Base-by-base conservation (phyloP, 2,888 invertebrate genomes). In the Pseudococcus viburni region DNA sequence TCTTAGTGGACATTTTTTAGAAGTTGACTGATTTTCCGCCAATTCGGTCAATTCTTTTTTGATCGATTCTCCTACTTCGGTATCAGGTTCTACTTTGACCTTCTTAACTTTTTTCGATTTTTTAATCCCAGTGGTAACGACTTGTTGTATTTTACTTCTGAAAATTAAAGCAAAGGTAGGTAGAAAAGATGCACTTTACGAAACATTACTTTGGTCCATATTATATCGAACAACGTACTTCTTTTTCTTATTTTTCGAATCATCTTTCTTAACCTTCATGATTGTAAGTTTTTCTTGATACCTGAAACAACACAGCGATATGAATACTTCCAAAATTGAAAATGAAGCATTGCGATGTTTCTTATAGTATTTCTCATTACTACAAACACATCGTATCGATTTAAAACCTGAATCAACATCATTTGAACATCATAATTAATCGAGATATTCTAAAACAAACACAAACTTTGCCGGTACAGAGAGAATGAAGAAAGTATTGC, bases 161-260 rank as follows among this genome's bases (percentile, higher is more conserved):
- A 19, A 83, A 68, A 68, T 26, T 4, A 26, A 26, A 19, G 26
- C 42, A 64, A 64, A 5, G 7, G 22, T 68, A 26, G n/a, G 4
- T 68, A 26, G 22, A 68, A 11, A n/a, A 17, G n/a, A 55, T 51
- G n/a, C 12, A 55, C n/a, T n/a, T n/a, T 55, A n/a, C 68, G 5
- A 12, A 11, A 26, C 68, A 12, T 68, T 26, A 9, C 17, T 1
- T 3, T 0, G 6, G n/a, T 42, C 2, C 19, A 2, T 73, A 64
- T 19, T 5, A n/a, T 1, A 73, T 19, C 15, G 39, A 83, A 83
- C 8, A 46, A 83, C 80, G n/a, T 0, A 83, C 80, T 83, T 83
- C 46, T 83, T 83, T 19, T 83, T 83, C 46, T 83, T 83, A 33
- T 83, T 46, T 83, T 83, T 83, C 39, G 80, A 83, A 83, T 83